A percentile compares a stretch with the other conserved stretches of the same genome.
Evolutionary conservation across 1,140 invertebrate genomes (phyloP).

Genomic region (Pollicipes pollicipes): DNA sequence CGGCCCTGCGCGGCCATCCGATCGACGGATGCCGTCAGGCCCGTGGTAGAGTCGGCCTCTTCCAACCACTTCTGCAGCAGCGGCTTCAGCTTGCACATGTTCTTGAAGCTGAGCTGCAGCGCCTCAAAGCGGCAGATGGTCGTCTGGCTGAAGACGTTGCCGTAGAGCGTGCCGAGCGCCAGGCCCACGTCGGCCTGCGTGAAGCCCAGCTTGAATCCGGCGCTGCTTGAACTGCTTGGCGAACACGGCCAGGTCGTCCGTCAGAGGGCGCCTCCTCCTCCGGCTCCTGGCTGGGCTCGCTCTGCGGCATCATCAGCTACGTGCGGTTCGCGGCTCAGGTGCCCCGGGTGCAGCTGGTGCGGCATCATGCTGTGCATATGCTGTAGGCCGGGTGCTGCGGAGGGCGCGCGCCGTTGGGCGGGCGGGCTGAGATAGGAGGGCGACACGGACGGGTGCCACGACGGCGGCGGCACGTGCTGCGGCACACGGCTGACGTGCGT

Average conservation of each 20-base stretch:
- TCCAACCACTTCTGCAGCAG: slow-evolving; percentile 97
- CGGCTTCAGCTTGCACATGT: too few relatives aligned
- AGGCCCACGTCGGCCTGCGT: slow-evolving; percentile 96
- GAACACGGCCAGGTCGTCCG: slow-evolving; percentile 94
- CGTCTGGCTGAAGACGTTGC: slow-evolving; percentile 98
- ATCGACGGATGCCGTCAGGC: slow-evolving; percentile 93
- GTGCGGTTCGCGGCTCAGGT: slow-evolving; percentile 18
- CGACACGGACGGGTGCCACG: slow-evolving; percentile 66
- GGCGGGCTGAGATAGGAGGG: slow-evolving; percentile 51
- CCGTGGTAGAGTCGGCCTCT: slow-evolving; percentile 94
- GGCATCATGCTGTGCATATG: slow-evolving; percentile 59
- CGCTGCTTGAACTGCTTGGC: slow-evolving; percentile 99
- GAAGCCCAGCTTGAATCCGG: slow-evolving; percentile 94
- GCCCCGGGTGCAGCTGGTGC: slow-evolving; percentile 39
- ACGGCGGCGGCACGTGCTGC: slow-evolving; percentile 39
- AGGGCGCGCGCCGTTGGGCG: slow-evolving; percentile 34
- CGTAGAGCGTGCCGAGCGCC: slow-evolving; percentile 92
- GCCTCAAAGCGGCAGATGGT: slow-evolving; percentile 99
- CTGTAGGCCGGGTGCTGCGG: slow-evolving; percentile 54
- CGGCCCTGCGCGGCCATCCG: slow-evolving; percentile 94
- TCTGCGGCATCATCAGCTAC: slow-evolving; percentile 17
- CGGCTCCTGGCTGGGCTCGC: slow-evolving; percentile 21
- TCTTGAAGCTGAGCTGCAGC: slow-evolving; percentile 96
- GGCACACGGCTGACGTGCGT: slow-evolving; percentile 38
- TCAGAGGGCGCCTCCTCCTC: slow-evolving; percentile 89